Conservation (phyloP, 2,888 invertebrate genomes). For the Eucriotettix oculatus region DNA sequence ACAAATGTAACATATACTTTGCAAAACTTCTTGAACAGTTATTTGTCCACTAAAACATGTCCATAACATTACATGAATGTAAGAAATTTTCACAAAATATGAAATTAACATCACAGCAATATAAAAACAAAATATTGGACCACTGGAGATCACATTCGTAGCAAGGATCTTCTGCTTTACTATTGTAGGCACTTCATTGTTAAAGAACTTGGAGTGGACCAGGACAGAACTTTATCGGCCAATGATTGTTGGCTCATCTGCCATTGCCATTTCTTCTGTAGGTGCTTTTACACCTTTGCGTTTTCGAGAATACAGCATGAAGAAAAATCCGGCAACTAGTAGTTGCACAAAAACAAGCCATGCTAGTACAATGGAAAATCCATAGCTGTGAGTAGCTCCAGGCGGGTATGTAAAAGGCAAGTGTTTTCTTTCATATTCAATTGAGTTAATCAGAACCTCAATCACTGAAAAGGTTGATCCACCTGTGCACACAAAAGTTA, state of each 20-base stretch:
- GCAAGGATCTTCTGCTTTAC: too few species aligned
- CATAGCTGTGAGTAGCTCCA: slow-evolving; percentile 47
- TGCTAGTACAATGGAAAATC: slow-evolving; percentile 54
- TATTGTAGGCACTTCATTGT: too few species aligned
- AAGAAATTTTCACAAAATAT: too few species aligned
- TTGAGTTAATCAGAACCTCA: slow-evolving; percentile 59
- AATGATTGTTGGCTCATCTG: slow-evolving; percentile 70
- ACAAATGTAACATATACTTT: too few species aligned
- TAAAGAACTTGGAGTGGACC: too few species aligned
- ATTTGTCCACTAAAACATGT: too few species aligned
- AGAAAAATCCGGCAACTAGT: slow-evolving; percentile 47
- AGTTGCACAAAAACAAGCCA: slow-evolving; percentile 63
- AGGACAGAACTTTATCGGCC: slow-evolving; percentile 21
- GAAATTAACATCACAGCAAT: too few species aligned
- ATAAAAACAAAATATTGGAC: too few species aligned
- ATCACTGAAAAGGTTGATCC: slow-evolving; percentile 65
- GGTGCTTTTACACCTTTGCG: slow-evolving; percentile 70
- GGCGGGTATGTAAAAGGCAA: slow-evolving; percentile 49
- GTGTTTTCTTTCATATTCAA: slow-evolving; percentile 50
- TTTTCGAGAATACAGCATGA: slow-evolving; percentile 68
- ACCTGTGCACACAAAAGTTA: slow-evolving; percentile 31
- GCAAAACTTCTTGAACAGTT: too few species aligned
- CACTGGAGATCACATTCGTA: too few species aligned
- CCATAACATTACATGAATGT: too few species aligned
- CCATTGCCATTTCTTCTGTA: slow-evolving; percentile 66